A percentile compares a stretch with the other conserved stretches of the same genome.
phyloP scores from a whole-genome alignment of 1,140 invertebrate genomes.

The Subanguina moxae region DNA sequence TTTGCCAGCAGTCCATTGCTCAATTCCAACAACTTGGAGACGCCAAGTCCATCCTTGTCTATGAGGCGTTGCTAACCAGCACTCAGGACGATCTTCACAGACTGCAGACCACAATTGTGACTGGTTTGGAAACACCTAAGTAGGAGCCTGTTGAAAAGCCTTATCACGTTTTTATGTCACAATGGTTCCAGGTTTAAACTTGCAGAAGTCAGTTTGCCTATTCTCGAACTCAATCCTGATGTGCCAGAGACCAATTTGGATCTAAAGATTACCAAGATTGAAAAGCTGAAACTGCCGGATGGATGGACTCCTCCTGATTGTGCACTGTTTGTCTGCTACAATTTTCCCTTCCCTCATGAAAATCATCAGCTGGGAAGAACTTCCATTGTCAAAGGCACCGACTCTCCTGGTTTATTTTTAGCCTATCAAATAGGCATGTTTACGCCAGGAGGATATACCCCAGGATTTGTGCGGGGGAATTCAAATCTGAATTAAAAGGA shows the following conservation, averaged over 20 bases:
- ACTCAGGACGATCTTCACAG: constrained; percentile 3
- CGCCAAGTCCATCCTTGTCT: constrained; percentile 21
- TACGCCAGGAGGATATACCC: background rate
- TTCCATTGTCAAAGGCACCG: constrained; percentile 22
- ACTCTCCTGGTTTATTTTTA: constrained; percentile 28
- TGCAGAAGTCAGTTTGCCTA: constrained; percentile 20
- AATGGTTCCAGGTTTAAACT: constrained; percentile 26
- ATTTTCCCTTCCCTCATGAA: constrained; percentile 44
- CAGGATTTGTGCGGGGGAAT: no score
- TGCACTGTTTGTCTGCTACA: constrained; percentile 33
- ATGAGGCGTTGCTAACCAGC: constrained; percentile 20
- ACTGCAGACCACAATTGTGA: background rate
- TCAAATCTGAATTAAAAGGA: no score
- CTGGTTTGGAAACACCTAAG: background rate
- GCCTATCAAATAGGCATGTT: background rate
- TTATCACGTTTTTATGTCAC: constrained; percentile 6
- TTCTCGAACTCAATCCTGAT: constrained; percentile 26
- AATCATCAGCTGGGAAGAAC: constrained; percentile 35
- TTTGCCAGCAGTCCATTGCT: constrained; percentile 7
- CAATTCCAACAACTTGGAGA: constrained; percentile 29
- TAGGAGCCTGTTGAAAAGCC: background rate
- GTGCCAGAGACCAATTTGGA: constrained; percentile 32
- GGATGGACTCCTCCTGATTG: constrained; percentile 37
- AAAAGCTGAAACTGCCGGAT: constrained; percentile 36
- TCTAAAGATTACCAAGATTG: constrained; percentile 30